Evolutionary conservation across 2,888 invertebrate species (phyloP).

Genomic region (Scaptodrosophila latifasciaeformis): DNA sequence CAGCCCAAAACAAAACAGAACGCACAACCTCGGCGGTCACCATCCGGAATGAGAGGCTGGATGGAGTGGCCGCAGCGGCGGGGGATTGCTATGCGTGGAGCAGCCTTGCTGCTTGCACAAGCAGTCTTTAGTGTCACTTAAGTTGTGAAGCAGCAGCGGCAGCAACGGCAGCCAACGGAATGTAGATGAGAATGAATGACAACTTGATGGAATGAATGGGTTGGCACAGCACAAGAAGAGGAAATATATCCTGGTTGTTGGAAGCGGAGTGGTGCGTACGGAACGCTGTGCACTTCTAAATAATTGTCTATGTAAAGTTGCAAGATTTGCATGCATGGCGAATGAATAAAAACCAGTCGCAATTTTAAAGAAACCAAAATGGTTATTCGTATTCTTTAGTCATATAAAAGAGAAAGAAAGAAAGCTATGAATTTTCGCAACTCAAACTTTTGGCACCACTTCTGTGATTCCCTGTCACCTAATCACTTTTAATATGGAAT

Average conservation of each 20-base stretch:
- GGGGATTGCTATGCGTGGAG: conserved; percentile 8
- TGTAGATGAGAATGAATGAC: too few species aligned
- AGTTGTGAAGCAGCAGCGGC: conserved; percentile 23
- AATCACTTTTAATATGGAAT: not conserved
- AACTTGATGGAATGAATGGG: too few species aligned
- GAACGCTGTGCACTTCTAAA: conserved; percentile 57
- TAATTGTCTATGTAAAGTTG: conserved; percentile 66
- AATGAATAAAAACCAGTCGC: too few species aligned
- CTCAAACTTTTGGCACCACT: too few species aligned
- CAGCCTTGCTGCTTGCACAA: conserved; percentile 1
- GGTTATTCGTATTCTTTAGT: too few species aligned
- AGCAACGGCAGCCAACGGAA: too few species aligned
- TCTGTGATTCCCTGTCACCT: too few species aligned
- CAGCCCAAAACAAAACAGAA: conserved; percentile 61
- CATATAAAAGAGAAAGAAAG: too few species aligned
- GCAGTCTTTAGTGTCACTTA: conserved; percentile 66
- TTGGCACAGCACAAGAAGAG: too few species aligned
- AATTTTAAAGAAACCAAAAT: too few species aligned
- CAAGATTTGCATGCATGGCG: conserved; percentile 25
- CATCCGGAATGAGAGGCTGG: not conserved
- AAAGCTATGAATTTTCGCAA: not conserved
- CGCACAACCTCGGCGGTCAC: conserved; percentile 10
- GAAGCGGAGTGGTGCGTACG: not conserved
- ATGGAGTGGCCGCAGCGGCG: conserved; percentile 2
- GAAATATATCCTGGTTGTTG: not conserved